Percentiles rank a stretch among this genome's conserved stretches.
Evolutionary conservation across 2,888 invertebrate species (phyloP).

Genomic region (Xylota segnis): DNA sequence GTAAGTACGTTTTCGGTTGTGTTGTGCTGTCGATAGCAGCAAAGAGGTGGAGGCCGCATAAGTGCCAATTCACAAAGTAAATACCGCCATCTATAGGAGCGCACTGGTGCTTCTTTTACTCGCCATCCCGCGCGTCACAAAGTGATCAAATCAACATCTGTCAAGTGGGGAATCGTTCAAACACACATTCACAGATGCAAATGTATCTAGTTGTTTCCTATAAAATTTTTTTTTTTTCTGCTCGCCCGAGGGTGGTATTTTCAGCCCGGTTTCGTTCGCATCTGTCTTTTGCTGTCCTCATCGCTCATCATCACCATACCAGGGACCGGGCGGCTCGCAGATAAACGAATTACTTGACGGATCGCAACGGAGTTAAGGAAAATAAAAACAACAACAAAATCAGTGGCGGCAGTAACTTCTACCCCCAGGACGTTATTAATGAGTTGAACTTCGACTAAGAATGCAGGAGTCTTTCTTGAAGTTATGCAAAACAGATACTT

Average conservation of each 20-base stretch:
- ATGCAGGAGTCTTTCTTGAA: constrained; percentile 27
- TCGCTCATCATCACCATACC: constrained; percentile 58
- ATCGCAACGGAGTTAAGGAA: constrained; percentile 18
- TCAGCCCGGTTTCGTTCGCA: constrained; percentile 38
- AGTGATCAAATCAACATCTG: constrained; percentile 37
- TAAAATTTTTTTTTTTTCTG: not conserved
- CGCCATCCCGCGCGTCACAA: not conserved
- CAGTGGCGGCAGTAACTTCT: constrained; percentile 15
- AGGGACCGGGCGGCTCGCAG: not conserved
- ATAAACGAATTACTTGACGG: constrained; percentile 63
- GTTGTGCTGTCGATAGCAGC: constrained; percentile 43
- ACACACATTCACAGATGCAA: constrained; percentile 37
- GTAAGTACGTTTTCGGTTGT: constrained; percentile 37
- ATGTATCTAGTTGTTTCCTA: constrained; percentile 33
- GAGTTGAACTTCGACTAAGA: constrained; percentile 62
- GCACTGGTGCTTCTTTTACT: not conserved
- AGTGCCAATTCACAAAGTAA: constrained; percentile 59
- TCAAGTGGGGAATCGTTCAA: constrained; percentile 35
- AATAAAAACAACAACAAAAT: not conserved
- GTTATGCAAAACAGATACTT: constrained; percentile 53
- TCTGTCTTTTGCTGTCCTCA: constrained; percentile 50
- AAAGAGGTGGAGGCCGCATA: constrained; percentile 5
- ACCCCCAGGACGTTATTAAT: constrained; percentile 67
- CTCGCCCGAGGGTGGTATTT: constrained; percentile 62
- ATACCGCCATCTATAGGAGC: constrained; percentile 32